A percentile compares a stretch with the other conserved stretches of the same genome.
Evolutionary conservation across 1,140 invertebrate species (phyloP).

Genomic region (Rhynchophorus ferrugineus): DNA sequence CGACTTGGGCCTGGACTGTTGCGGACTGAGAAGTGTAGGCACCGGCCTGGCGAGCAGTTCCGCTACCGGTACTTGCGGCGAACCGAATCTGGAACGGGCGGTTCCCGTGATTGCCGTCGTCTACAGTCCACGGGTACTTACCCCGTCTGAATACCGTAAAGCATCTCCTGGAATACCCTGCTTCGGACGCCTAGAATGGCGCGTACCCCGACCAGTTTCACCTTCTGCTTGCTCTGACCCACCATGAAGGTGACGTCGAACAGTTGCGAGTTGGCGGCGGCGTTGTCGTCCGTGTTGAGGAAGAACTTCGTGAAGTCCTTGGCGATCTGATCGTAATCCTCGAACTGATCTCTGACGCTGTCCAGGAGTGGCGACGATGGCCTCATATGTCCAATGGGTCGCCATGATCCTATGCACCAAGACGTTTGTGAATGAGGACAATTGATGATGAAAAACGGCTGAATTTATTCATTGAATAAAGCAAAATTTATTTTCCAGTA

Average conservation of each 20-base stretch:
- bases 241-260: slow-evolving; percentile 90
- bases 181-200: slow-evolving; percentile 86
- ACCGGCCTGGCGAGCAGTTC: slow-evolving; percentile 77
- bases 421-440: no score
- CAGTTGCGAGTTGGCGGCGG: slow-evolving; percentile 63
- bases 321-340: slow-evolving; percentile 87
- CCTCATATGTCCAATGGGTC: slow-evolving; percentile 90
- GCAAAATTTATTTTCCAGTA: no score
- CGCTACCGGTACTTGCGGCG: slow-evolving; percentile 83
- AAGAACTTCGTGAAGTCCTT: slow-evolving; percentile 88
- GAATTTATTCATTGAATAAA: no score
- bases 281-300: slow-evolving; percentile 68
- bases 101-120: neutral
- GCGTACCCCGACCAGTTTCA: slow-evolving; percentile 77
- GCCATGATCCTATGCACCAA: slow-evolving; percentile 65
- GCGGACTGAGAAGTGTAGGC: slow-evolving; percentile 73
- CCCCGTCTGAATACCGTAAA: slow-evolving; percentile 88
- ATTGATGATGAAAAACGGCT: no score
- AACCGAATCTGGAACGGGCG: slow-evolving; percentile 56
- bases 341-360: slow-evolving; percentile 84
- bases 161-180: slow-evolving; percentile 86
- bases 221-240: slow-evolving; percentile 83
- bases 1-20: slow-evolving; percentile 71
- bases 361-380: slow-evolving; percentile 87
- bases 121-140: neutral